Base-by-base conservation (phyloP, 1,140 invertebrate genomes). In the Tigriopus japonicus region DNA sequence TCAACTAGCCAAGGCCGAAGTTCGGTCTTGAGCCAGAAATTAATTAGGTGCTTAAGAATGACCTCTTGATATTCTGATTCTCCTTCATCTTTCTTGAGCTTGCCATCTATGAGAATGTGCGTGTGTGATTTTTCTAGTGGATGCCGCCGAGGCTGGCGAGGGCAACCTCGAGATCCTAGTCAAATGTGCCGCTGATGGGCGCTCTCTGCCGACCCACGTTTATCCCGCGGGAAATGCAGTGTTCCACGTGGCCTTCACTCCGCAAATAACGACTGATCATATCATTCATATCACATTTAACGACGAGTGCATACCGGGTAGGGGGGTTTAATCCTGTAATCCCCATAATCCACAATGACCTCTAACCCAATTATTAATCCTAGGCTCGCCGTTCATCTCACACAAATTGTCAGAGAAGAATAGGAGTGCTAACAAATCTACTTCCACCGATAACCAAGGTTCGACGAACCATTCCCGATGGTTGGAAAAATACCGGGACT, bases 221-320 rank as follows among this genome's bases (percentile, higher is more conserved):
- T 86, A 89, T 70, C 86, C 90, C 12, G 83, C 94, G 65, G 88
- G 87, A 65, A 81, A 79, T 56, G 24, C 49, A n/a, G 80, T 86
- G 64, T 97, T 95, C 72, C 87, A 89, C 59, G 90, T 98, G 53
- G 87, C 85, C 64, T 98, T 97, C 71, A 83, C 92, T 61, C 92
- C 92, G 41, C 81, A 86, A 24, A 87, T 94, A 72, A 80, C 85
- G 15, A 85, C 83, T 67, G 86, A 92, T 72, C 93, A 98, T 72
- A 80, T 88, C 35, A 87, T 95, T 63, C 89, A 87, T 70, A 87
- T 98, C 12, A 87, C 88, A 40, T 98, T 97, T 72, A 98, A 98
- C 73, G 92, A 94, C 71, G 80, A 81, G 64, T 70, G 76, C 62
- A 78, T 83, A 7, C 75, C 76, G 69, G 79, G 79, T 79, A 70